Percentiles rank a stretch among this genome's conserved stretches.
These are phyloP conservation scores for Drosophila aff. DNA, from an alignment of 1,140 invertebrate genomes.

Conservation along the genomic window DNA sequence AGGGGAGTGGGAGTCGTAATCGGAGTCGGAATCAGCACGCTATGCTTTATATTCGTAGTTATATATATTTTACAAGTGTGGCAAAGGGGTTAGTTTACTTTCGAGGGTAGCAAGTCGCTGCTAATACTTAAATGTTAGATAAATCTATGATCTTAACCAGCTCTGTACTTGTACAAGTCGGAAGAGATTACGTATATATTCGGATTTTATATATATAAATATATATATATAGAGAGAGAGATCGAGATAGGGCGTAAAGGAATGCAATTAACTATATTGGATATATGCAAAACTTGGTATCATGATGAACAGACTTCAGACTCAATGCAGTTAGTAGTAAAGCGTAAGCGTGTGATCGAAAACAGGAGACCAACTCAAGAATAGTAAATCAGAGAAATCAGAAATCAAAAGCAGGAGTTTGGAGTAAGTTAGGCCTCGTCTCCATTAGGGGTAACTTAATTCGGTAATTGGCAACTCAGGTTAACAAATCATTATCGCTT, in stretches of 20 bases:
- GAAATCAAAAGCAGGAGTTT: slow-evolving; percentile 3
- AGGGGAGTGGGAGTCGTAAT: slow-evolving; percentile 29
- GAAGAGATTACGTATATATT: slow-evolving; percentile 37
- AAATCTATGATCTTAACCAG: slow-evolving; percentile 35
- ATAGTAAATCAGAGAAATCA: slow-evolving; percentile 24
- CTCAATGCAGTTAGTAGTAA: slow-evolving; percentile 76
- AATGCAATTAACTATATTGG: slow-evolving; percentile 42
- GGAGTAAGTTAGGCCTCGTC: slow-evolving; percentile 19
- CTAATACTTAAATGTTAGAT: slow-evolving; percentile 14
- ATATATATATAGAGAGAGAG: slow-evolving; percentile 23
- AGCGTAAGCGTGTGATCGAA: slow-evolving; percentile 76
- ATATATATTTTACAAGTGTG: slow-evolving; percentile 9
- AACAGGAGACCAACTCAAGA: slow-evolving; percentile 26
- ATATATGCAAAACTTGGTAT: slow-evolving; percentile 57
- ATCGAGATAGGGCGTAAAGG: slow-evolving; percentile 22
- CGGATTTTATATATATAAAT: slow-evolving; percentile 8
- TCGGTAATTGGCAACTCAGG: slow-evolving; percentile 28
- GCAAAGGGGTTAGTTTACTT: slow-evolving; percentile 26
- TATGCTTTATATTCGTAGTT: slow-evolving; percentile 45
- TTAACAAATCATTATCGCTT: slow-evolving; percentile 32
- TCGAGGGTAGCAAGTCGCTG: slow-evolving; percentile 16
- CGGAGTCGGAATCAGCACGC: slow-evolving; percentile 66
- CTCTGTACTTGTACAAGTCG: slow-evolving; percentile 1
- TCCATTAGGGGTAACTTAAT: slow-evolving; percentile 12
- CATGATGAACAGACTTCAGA: slow-evolving; percentile 56